A percentile compares a stretch with the other conserved stretches of the same genome.
Conservation (phyloP, 2,888 invertebrate genomes). For the Nemoura dubitans region DNA sequence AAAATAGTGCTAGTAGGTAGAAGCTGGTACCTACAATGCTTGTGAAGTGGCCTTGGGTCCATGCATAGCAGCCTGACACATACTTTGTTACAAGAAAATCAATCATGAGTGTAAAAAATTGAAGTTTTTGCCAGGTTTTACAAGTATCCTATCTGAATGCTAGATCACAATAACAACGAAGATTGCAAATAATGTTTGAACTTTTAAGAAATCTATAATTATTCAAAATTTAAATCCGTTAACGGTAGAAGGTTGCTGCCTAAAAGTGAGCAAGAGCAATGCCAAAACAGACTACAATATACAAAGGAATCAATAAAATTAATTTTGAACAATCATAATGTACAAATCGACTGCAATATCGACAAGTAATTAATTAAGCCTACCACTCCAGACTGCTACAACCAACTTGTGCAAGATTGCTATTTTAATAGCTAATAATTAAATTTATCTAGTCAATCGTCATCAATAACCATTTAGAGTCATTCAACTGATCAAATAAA, state of each 20-base stretch:
- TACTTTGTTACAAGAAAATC: neutral
- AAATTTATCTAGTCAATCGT: neutral
- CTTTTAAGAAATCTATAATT: neutral
- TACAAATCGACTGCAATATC: neutral
- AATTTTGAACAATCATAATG: neutral
- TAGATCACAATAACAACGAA: neutral
- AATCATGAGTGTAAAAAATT: neutral
- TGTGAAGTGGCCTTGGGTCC: neutral
- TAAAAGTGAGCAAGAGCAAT: neutral
- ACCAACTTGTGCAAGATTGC: neutral
- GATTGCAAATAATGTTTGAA: neutral
- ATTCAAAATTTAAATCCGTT: neutral
- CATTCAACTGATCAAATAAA: neutral
- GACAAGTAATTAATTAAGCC: neutral
- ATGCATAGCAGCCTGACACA: neutral
- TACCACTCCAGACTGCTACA: neutral
- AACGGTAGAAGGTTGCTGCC: neutral
- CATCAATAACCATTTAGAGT: neutral
- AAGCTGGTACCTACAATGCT: neutral
- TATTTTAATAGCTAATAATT: neutral
- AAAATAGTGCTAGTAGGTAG: neutral
- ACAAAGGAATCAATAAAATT: neutral
- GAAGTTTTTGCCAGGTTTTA: neutral
- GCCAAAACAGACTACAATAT: too few species aligned
- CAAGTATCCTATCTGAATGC: neutral